Evolutionary conservation across 2,888 invertebrate genomes (phyloP).

Genomic region (Nephrotoma appendiculata): DNA sequence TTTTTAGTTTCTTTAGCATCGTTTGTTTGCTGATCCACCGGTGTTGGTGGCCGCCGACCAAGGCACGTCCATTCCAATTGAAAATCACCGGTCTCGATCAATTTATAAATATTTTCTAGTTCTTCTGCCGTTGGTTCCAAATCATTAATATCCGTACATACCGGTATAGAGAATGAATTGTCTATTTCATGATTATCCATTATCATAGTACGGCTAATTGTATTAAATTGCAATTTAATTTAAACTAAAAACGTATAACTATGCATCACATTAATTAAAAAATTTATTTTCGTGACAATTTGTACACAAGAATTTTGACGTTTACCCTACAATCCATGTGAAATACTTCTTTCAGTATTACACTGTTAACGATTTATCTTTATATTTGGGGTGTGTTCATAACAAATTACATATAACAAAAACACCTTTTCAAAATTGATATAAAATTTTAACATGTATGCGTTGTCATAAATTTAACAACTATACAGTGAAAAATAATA

Average conservation of each 20-base stretch:
- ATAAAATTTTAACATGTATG: too few species aligned
- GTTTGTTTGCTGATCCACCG: conserved; percentile 34
- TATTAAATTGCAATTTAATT: neutral
- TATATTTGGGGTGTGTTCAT: too few species aligned
- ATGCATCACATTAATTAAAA: neutral
- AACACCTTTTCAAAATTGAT: too few species aligned
- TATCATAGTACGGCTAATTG: neutral
- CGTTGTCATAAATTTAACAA: too few species aligned
- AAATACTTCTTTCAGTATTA: neutral
- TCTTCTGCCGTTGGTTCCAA: conserved; percentile 57
- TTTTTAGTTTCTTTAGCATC: conserved; percentile 36
- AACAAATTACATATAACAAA: too few species aligned
- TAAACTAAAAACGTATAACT: too few species aligned
- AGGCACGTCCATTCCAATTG: conserved; percentile 69
- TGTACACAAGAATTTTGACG: neutral
- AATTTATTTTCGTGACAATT: neutral
- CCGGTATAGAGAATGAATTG: neutral
- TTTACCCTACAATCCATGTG: neutral
- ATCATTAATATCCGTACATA: conserved; percentile 30
- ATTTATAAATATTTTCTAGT: conserved; percentile 53
- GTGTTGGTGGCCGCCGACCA: conserved; percentile 61
- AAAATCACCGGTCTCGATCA: conserved; percentile 51
- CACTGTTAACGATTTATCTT: neutral
- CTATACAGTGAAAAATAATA: too few species aligned
- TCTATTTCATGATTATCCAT: neutral